phyloP scores from a whole-genome alignment of 2,113 vertebrate genomes.

The Axis porcinus region DNA sequence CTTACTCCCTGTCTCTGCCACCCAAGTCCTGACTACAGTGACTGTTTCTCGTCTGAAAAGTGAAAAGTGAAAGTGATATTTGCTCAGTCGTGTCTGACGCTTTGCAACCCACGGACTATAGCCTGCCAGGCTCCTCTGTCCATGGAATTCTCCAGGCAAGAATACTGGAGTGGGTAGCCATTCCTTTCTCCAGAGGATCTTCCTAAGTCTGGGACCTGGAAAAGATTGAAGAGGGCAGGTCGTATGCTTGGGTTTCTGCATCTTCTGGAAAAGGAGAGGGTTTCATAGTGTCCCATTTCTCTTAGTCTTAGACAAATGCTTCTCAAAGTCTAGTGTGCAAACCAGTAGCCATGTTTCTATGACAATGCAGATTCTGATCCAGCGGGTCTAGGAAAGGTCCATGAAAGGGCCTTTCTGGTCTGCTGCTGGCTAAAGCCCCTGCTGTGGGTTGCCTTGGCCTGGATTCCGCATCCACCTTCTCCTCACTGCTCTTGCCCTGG shows the following conservation, averaged over 20 bases:
- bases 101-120: not conserved
- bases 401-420: rapidly evolving
- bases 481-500: rapidly evolving
- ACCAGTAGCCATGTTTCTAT: rapidly evolving
- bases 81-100: not conserved
- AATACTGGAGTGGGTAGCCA: not conserved
- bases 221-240: rapidly evolving
- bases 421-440: rapidly evolving
- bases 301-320: not conserved
- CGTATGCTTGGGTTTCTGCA: rapidly evolving
- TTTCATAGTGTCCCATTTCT: rapidly evolving
- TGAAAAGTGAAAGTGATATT: not conserved
- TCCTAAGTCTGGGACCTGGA: rapidly evolving
- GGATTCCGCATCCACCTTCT: rapidly evolving
- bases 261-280: not conserved
- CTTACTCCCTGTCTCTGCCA: rapidly evolving
- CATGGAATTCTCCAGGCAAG: not conserved
- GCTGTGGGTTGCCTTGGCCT: rapidly evolving
- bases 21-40: rapidly evolving
- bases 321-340: not conserved
- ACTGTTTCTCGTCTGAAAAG: not conserved
- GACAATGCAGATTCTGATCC: rapidly evolving
- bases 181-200: not conserved
- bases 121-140: not conserved
- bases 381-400: rapidly evolving